Conservation (phyloP, 2,797 vertebrate genomes). For the Sebastes elongatus region DNA sequence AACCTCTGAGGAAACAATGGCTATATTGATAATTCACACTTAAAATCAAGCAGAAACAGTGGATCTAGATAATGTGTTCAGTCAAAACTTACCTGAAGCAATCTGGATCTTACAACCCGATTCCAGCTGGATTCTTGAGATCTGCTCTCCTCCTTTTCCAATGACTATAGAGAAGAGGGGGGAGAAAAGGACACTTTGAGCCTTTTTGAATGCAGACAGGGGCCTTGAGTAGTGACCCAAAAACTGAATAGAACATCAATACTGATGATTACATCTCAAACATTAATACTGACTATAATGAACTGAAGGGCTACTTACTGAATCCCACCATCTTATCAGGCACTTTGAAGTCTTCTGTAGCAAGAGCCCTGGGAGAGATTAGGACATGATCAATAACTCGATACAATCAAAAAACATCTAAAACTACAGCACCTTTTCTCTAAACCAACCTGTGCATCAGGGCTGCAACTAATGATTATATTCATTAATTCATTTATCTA, state of each 20-base stretch:
- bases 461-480: background rate
- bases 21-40: background rate
- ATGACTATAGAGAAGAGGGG: constrained; percentile 86
- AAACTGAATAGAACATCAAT: constrained; percentile 46
- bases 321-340: constrained; percentile 99
- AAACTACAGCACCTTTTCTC: background rate
- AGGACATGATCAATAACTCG: constrained; percentile 42
- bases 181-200: background rate
- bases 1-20: background rate
- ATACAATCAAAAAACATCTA: background rate
- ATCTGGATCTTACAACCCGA: constrained; percentile 99
- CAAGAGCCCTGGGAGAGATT: constrained; percentile 88
- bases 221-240: constrained; percentile 36
- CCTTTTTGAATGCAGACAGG: constrained; percentile 22
- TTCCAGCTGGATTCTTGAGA: constrained; percentile 97
- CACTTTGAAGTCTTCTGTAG: constrained; percentile 99
- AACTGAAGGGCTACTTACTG: constrained; percentile 88
- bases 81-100: constrained; percentile 87
- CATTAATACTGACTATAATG: constrained; percentile 22
- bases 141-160: constrained; percentile 98
- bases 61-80: background rate
- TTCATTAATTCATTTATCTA: background rate
- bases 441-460: background rate
- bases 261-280: constrained; percentile 47
- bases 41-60: background rate